phyloP scores from a whole-genome alignment of 2,797 vertebrate species.

The Morelia viridis region DNA sequence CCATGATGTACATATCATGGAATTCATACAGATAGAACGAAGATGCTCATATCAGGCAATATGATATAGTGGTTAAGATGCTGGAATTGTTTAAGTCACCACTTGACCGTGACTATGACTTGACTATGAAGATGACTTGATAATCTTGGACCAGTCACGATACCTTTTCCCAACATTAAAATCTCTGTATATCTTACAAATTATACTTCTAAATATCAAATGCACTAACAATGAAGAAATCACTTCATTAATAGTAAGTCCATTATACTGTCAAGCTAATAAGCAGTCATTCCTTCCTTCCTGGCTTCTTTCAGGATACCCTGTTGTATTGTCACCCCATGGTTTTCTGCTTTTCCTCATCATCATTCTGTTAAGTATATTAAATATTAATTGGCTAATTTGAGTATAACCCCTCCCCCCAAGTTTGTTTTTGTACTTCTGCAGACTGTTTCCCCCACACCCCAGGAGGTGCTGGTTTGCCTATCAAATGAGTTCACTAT shows the following conservation, averaged over 20 bases:
- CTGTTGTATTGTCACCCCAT: background rate
- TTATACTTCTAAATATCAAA: background rate
- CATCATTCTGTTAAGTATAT: background rate
- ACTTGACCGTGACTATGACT: no score
- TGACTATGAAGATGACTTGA: background rate
- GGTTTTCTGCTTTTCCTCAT: background rate
- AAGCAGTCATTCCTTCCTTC: background rate
- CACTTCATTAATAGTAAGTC: background rate
- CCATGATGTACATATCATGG: background rate
- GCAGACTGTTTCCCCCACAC: background rate
- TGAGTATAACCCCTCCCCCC: background rate
- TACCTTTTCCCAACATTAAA: background rate
- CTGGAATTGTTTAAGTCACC: background rate
- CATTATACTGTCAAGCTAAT: background rate
- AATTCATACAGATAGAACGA: background rate
- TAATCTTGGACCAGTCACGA: no score
- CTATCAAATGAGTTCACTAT: background rate
- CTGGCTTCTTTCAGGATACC: background rate
- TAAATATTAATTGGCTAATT: background rate
- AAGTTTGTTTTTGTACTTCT: background rate
- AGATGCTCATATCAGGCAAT: background rate
- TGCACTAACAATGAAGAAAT: background rate
- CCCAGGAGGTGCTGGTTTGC: background rate
- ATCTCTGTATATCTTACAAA: background rate
- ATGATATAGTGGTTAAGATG: background rate